Evolutionary conservation across 2,797 vertebrate genomes (phyloP), one percentile per base, ranked within the genome.

Genomic region (Betta splendens): DNA sequence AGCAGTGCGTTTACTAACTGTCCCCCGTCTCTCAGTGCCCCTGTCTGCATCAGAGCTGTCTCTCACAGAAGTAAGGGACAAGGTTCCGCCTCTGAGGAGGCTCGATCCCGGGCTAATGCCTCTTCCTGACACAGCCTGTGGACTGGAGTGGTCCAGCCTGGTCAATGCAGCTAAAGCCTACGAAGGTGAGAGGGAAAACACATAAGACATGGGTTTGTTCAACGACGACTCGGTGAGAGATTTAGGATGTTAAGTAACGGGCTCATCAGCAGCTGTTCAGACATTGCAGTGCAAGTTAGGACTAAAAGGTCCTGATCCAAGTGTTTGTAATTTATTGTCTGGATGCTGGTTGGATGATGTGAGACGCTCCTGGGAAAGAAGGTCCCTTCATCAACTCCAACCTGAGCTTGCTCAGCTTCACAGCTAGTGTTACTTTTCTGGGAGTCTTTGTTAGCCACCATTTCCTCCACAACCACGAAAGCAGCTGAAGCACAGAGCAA

Each of bases 131-230:
- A 94, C 95, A 0, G 94, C 94, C 2, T 71, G 91, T 0, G 95
- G 94, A 5, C 89, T 97, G 1, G 94, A 98, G 84, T 98, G 96
- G 96, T 91, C 95, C 84, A 98, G 94, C 69, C 86, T 98, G 45
- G 96, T 98, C 54, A 95, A 78, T 0, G 96, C 94, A 0, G 96
- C 96, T 55, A 96, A 96, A 80, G 95, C 93, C 4, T 98, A 93
- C 0, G 95, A 97, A 93, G 96, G 96, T 96, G 80, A 75, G 83
- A 23, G 13, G 2, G 18, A 29, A 50, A 36, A 58, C 29, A 20
- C 28, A 6, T 35, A 22, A 23, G 12, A 15, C 46, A 28, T 61
- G 32, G 31, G 23, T 55, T 59, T 44, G 44, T 50, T 48, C 5
- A 26, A 12, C 15, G 20, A 1, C 12, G 9, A 25, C 18, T 43